These are phyloP conservation scores for Dermatemys mawii DNA, from an alignment of 2,113 vertebrate species.

Conservation along the genomic window DNA sequence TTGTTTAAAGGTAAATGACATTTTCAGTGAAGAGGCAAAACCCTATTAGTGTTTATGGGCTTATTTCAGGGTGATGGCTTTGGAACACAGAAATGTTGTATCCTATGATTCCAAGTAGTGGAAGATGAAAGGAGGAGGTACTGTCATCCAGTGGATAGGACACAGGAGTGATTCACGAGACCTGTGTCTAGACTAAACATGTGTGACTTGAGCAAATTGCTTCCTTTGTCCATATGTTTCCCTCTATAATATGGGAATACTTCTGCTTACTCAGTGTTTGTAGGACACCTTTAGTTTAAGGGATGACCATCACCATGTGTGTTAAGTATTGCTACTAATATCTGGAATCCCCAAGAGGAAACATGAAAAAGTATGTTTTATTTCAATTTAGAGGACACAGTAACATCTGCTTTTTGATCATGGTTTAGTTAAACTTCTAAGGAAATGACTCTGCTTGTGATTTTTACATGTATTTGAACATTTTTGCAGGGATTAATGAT, in stretches of 20 bases:
- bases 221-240: not conserved
- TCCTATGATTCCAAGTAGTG: not conserved
- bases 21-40: not conserved
- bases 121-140: not conserved
- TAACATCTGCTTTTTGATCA: not conserved
- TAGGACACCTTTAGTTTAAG: not conserved
- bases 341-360: not conserved
- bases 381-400: not conserved
- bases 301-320: not conserved
- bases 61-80: not conserved
- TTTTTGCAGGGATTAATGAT: slow-evolving; percentile 78
- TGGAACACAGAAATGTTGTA: not conserved
- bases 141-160: not conserved
- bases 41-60: not conserved
- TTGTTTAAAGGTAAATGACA: not conserved
- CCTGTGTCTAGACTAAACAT: not conserved
- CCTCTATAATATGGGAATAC: not conserved
- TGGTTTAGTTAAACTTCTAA: not conserved
- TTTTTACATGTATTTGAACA: not conserved
- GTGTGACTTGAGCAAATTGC: not conserved
- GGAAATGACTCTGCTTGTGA: not conserved
- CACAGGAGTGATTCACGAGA: not conserved
- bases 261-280: not conserved
- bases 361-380: accelerated
- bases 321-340: not conserved